Conservation (phyloP, 2,113 vertebrate species). For the Picathartes gymnocephalus region DNA sequence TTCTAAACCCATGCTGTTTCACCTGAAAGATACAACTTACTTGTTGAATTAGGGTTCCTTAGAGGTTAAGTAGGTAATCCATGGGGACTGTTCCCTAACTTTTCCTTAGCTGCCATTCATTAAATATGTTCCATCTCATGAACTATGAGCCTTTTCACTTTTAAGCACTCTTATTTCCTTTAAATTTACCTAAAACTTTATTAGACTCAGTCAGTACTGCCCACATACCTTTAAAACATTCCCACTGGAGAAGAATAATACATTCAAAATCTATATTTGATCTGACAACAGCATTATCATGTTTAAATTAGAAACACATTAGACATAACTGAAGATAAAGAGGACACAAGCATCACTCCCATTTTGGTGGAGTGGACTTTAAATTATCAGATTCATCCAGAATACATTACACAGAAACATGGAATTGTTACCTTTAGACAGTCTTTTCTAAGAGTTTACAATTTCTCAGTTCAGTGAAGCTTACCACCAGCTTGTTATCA, state of each 20-base stretch:
- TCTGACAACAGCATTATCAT: slow-evolving; percentile 85
- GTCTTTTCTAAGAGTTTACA: slow-evolving; percentile 98
- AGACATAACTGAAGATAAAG: slow-evolving; percentile 94
- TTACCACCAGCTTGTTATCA: slow-evolving; percentile 95
- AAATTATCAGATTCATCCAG: slow-evolving; percentile 93
- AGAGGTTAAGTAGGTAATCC: slow-evolving; percentile 51
- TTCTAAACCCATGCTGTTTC: slow-evolving; percentile 77
- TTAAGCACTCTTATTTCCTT: slow-evolving; percentile 66
- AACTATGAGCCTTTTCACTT: slow-evolving; percentile 65
- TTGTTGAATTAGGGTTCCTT: slow-evolving; percentile 21
- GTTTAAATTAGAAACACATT: slow-evolving; percentile 94
- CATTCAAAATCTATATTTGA: slow-evolving; percentile 93
- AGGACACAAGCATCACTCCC: slow-evolving; percentile 87
- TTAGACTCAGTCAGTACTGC: slow-evolving; percentile 46
- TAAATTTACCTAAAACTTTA: slow-evolving; percentile 74
- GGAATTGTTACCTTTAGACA: slow-evolving; percentile 96
- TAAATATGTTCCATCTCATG: slow-evolving; percentile 64
- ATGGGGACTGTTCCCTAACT: slow-evolving; percentile 13
- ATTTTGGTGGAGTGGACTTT: slow-evolving; percentile 88
- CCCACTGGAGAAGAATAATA: slow-evolving; percentile 70
- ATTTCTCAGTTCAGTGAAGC: slow-evolving; percentile 99
- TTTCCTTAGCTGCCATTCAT: slow-evolving; percentile 57
- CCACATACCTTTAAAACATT: slow-evolving; percentile 59
- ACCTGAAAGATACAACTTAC: slow-evolving; percentile 67
- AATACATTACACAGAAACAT: slow-evolving; percentile 93